A percentile compares a stretch with the other conserved stretches of the same genome.
These are phyloP conservation scores for Podarcis raffonei DNA, from an alignment of 2,113 vertebrate species.

Conservation along the genomic window DNA sequence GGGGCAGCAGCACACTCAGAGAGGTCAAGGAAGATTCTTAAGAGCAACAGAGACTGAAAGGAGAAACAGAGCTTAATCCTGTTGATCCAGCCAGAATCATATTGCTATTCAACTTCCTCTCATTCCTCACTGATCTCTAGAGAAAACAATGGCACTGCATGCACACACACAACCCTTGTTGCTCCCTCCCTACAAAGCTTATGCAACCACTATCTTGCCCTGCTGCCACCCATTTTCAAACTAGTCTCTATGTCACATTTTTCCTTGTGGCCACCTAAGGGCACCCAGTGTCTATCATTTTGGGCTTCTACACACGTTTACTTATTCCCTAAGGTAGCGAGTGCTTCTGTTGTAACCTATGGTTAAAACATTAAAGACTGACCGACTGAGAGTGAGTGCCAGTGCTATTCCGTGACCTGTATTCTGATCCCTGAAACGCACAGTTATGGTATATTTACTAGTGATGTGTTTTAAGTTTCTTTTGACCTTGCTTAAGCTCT, in stretches of 20 bases:
- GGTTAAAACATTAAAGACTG: not conserved
- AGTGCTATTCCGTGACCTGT: not conserved
- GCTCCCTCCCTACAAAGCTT: not conserved
- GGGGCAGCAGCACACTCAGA: slow-evolving; percentile 9
- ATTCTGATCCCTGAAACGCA: not conserved
- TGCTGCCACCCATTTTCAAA: not conserved
- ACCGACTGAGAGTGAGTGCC: not conserved
- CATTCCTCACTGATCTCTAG: not conserved
- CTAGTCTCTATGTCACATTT: not conserved
- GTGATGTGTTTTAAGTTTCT: not conserved
- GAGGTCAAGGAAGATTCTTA: not conserved
- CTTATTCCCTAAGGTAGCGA: not conserved
- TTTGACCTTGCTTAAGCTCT: not conserved
- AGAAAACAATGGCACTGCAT: not conserved
- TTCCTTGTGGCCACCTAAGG: not conserved
- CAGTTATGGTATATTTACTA: not conserved
- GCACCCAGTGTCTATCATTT: not conserved
- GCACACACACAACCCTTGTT: not conserved
- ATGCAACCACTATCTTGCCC: not conserved
- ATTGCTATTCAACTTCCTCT: not conserved
- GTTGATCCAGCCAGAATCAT: not conserved
- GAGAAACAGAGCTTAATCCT: not conserved
- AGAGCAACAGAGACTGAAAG: not conserved
- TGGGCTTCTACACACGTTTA: not conserved
- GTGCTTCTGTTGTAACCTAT: not conserved